phyloP scores from a whole-genome alignment of 2,888 invertebrate genomes.

The Drosophila mimetica region DNA sequence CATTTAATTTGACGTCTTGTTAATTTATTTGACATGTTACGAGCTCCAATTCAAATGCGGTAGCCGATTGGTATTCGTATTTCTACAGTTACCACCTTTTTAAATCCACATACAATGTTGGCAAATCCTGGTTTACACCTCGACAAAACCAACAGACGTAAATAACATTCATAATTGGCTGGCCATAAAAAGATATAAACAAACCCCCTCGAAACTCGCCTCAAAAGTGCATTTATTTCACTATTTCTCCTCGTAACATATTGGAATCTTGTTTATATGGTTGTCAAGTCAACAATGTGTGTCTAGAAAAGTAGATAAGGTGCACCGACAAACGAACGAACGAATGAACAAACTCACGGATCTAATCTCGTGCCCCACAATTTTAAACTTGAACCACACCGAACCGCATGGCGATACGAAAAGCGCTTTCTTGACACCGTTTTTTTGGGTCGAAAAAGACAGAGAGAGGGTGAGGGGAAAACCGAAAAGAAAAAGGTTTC shows the following conservation, averaged over 20 bases:
- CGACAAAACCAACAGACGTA: conserved; percentile 9
- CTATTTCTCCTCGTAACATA: background rate
- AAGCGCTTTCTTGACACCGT: conserved; percentile 7
- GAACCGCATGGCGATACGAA: conserved; percentile 5
- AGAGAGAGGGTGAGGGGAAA: background rate
- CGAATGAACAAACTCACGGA: conserved; percentile 2
- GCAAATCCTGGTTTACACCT: conserved; percentile 8
- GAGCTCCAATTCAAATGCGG: conserved; percentile 15
- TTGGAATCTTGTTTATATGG: conserved; percentile 14
- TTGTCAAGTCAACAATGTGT: conserved; percentile 27
- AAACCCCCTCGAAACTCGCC: conserved; percentile 7
- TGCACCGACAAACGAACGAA: background rate
- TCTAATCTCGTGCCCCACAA: conserved; percentile 20
- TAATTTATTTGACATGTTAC: conserved; percentile 46
- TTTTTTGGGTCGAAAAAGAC: background rate
- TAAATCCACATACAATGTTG: conserved; percentile 14
- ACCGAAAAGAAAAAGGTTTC: background rate
- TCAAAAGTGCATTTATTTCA: background rate
- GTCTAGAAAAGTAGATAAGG: conserved; percentile 24
- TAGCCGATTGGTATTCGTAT: conserved; percentile 9
- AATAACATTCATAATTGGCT: conserved; percentile 34
- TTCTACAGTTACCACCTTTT: conserved; percentile 15
- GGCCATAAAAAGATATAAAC: conserved; percentile 16
- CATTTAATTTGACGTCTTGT: conserved; percentile 38
- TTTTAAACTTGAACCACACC: conserved; percentile 20